These are phyloP conservation scores for Dryocosmus kuriphilus DNA, from an alignment of 2,888 invertebrate genomes.

Conservation along the genomic window DNA sequence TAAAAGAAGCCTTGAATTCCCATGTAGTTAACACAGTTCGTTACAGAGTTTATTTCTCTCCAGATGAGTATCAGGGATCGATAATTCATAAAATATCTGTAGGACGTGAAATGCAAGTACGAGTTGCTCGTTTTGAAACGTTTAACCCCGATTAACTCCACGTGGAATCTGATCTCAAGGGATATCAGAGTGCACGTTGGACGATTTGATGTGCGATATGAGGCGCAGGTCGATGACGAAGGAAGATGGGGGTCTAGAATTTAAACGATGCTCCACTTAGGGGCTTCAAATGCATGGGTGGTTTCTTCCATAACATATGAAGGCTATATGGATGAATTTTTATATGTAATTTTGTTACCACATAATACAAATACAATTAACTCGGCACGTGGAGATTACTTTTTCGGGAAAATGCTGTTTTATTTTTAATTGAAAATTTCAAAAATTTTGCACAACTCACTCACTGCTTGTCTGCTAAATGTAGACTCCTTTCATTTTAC, in stretches of 20 bases:
- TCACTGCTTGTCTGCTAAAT: too few relatives aligned
- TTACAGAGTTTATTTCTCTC: slow-evolving; percentile 1
- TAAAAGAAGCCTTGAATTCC: slow-evolving; percentile 1
- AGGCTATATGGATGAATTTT: too few relatives aligned
- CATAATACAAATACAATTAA: too few relatives aligned
- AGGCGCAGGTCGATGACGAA: slow-evolving; percentile 4
- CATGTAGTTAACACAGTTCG: slow-evolving; percentile 13
- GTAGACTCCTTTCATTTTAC: too few relatives aligned
- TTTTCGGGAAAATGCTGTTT: too few relatives aligned
- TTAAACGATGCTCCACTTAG: slow-evolving; percentile 70
- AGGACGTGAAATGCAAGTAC: slow-evolving; percentile 20
- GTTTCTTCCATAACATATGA: too few relatives aligned
- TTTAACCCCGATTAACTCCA: slow-evolving; percentile 40
- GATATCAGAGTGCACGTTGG: slow-evolving; percentile 6
- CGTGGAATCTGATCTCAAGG: slow-evolving; percentile 28
- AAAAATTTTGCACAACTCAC: too few relatives aligned
- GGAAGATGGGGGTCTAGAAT: slow-evolving; percentile 61
- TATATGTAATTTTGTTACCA: too few relatives aligned
- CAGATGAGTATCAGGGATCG: slow-evolving; percentile 28
- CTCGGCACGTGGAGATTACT: too few relatives aligned
- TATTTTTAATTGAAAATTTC: too few relatives aligned
- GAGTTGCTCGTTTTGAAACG: slow-evolving; percentile 7
- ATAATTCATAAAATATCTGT: slow-evolving; percentile 42
- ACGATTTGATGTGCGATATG: slow-evolving; percentile 10
- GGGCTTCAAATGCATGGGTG: too few relatives aligned